Conservation (phyloP, 30 jellyfish, hydroid and myxozoan species). For the Aurelia coerulea region DNA sequence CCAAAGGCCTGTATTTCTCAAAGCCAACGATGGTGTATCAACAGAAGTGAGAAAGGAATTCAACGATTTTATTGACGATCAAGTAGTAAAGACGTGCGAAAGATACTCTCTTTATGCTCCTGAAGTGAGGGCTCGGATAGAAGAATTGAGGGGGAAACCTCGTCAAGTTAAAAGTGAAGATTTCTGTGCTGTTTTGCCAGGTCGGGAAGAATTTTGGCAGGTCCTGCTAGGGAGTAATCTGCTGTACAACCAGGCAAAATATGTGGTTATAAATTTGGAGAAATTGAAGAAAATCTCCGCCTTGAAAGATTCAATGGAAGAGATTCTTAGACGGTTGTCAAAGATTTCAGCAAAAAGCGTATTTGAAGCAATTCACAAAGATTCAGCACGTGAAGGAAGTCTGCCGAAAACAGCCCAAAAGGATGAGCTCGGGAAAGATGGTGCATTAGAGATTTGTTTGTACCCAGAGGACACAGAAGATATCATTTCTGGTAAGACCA, state of each 20-base stretch:
- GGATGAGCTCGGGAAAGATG: background rate
- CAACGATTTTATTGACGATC: background rate
- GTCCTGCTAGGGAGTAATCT: background rate
- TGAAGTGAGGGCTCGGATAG: conserved; percentile 8
- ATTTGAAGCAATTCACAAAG: background rate
- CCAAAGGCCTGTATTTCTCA: background rate
- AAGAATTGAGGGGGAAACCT: background rate
- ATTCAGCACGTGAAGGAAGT: background rate
- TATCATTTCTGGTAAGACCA: background rate
- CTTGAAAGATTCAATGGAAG: background rate
- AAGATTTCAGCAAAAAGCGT: background rate
- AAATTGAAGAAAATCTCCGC: background rate
- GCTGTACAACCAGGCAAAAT: background rate
- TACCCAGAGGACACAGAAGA: conserved; percentile 8
- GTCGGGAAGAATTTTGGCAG: conserved; percentile 52
- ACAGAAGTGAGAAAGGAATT: background rate
- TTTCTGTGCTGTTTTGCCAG: conserved; percentile 18
- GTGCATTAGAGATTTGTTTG: background rate
- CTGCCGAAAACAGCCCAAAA: background rate
- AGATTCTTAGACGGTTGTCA: background rate
- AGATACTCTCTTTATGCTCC: conserved; percentile 7
- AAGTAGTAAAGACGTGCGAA: background rate
- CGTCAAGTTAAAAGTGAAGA: background rate
- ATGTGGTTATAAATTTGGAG: conserved; percentile 12
- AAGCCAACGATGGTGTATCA: background rate